These are phyloP conservation scores for Lypha dubia DNA, from an alignment of 2,888 invertebrate species.

Conservation along the genomic window DNA sequence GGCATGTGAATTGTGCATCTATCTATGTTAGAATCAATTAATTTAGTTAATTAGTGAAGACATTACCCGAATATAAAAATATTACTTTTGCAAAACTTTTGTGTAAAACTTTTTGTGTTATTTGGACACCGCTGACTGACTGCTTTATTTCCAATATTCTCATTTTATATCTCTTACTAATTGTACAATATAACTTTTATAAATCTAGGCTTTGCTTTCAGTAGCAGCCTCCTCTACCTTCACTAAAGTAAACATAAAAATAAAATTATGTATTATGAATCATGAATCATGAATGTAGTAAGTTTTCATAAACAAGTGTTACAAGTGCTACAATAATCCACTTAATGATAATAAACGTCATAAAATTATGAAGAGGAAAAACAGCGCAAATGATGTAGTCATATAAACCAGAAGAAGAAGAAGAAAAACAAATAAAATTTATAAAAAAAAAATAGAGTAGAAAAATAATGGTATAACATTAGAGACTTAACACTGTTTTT, in stretches of 20 bases:
- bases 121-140: too few species aligned
- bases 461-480: constrained; percentile 52
- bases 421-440: constrained; percentile 12
- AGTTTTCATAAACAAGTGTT: constrained; percentile 45
- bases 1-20: too few species aligned
- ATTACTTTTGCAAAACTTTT: too few species aligned
- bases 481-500: constrained; percentile 66
- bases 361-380: constrained; percentile 30
- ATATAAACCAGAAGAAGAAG: constrained; percentile 5
- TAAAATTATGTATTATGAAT: constrained; percentile 1
- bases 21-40: too few species aligned
- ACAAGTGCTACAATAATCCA: constrained; percentile 35
- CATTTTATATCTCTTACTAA: constrained; percentile 34
- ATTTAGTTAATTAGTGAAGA: too few species aligned
- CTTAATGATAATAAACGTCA: constrained; percentile 32
- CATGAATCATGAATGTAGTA: not conserved
- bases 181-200: constrained; percentile 30
- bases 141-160: not conserved
- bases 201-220: constrained; percentile 7
- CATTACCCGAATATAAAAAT: too few species aligned
- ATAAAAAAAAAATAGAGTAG: constrained; percentile 1
- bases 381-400: constrained; percentile 35
- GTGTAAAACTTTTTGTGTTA: too few species aligned
- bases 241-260: not conserved
- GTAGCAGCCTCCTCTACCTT: not conserved